Evolutionary conservation across 2,888 invertebrate genomes (phyloP).

Genomic region (Hydriomena furcata): DNA sequence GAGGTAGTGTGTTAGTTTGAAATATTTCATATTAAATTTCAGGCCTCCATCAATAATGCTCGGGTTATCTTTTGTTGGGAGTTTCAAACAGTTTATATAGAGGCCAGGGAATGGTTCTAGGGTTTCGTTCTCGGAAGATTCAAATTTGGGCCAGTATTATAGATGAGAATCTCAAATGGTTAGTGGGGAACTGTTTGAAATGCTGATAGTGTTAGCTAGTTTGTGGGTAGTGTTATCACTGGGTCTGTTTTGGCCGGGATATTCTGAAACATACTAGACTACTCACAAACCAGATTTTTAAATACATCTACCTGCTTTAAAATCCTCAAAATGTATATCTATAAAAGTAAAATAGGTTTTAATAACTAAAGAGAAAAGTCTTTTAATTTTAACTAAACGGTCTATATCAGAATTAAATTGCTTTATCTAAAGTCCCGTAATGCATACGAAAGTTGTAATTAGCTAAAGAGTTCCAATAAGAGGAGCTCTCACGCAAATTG

Average conservation of each 20-base stretch:
- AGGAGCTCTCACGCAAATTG: constrained; percentile 49
- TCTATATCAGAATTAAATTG: constrained; percentile 21
- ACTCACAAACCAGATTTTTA: neutral
- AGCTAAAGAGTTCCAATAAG: constrained; percentile 39
- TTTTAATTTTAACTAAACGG: constrained; percentile 11
- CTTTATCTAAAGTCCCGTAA: constrained; percentile 26
- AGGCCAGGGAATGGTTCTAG: constrained; percentile 16
- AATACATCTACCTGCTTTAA: neutral
- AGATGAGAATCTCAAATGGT: constrained; percentile 1
- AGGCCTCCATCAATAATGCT: constrained; percentile 76
- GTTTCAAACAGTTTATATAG: constrained; percentile 37
- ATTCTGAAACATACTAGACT: neutral
- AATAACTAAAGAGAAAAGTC: constrained; percentile 6
- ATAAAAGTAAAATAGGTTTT: constrained; percentile 2
- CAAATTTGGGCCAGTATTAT: constrained; percentile 14
- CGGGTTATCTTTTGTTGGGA: constrained; percentile 68
- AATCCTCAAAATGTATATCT: neutral
- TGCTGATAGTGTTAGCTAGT: too few relatives aligned
- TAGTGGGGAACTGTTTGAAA: neutral
- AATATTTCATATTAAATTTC: constrained; percentile 82
- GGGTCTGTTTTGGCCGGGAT: neutral
- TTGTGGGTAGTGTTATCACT: too few relatives aligned
- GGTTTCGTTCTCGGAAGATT: constrained; percentile 16
- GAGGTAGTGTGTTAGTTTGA: constrained; percentile 53
- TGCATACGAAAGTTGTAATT: constrained; percentile 35